Evolutionary conservation across 2,888 invertebrate genomes (phyloP).

Genomic region (Oscheius myriophilus): DNA sequence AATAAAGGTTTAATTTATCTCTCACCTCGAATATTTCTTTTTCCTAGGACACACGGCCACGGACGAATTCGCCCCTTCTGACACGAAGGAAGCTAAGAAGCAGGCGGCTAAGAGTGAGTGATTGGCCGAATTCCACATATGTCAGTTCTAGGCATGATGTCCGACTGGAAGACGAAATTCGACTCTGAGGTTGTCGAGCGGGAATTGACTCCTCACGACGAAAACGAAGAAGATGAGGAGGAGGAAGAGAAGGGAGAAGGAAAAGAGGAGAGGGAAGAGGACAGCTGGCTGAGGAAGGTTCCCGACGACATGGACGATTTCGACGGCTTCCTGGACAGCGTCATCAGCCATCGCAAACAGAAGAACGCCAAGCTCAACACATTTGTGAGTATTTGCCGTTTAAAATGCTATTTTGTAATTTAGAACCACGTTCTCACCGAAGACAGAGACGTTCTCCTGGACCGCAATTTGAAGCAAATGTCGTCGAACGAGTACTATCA

Average conservation of each 20-base stretch:
- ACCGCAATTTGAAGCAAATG: conserved; percentile 5
- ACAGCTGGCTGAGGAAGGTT: conserved; percentile 9
- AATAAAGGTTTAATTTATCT: conserved; percentile 4
- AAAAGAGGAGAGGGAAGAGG: not conserved
- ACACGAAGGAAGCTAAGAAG: not conserved
- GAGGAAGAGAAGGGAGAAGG: not conserved
- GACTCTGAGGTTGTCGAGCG: conserved; percentile 10
- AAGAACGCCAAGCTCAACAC: conserved; percentile 7
- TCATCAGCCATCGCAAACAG: conserved; percentile 7
- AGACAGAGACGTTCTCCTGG: conserved; percentile 15
- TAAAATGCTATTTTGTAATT: not conserved
- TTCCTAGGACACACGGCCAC: no score
- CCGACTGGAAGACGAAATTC: conserved; percentile 19
- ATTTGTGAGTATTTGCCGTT: conserved; percentile 5
- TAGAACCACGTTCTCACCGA: conserved; percentile 14
- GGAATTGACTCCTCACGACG: conserved; percentile 3
- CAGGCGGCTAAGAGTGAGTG: not conserved
- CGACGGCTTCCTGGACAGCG: not conserved
- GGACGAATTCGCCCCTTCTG: not conserved
- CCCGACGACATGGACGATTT: not conserved
- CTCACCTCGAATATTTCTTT: no score
- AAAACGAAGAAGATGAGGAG: conserved; percentile 18
- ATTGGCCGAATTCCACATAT: not conserved
- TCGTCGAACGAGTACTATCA: conserved; percentile 32
- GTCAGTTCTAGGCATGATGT: conserved; percentile 10